Base-by-base conservation (phyloP, 2,888 invertebrate genomes). In the Hetaerina titia region DNA sequence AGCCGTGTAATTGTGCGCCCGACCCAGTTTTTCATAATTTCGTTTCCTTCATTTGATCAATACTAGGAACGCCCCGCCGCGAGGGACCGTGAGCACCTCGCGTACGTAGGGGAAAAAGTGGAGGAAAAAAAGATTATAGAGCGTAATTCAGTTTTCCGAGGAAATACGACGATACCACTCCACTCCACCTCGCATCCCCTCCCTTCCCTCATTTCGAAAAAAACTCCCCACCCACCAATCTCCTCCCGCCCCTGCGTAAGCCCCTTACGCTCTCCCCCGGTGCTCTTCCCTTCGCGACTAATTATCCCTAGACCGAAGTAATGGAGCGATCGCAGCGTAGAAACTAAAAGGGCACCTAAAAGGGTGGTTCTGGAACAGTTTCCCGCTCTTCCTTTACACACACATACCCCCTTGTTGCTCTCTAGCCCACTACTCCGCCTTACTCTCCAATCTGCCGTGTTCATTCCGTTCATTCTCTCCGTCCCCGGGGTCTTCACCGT, bases 1-100 rank as follows among this genome's bases (percentile, higher is more conserved):
- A 90, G 90, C 64, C 63, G 45, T 64, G 45, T 90, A 90, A 90
- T 90, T 90, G 90, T 90, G 90, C 90, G 63, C 90, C 31, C 90
- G 90, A 90, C 90, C 90, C 90, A 90, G 63, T 90, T 90, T 90
- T 90, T 90, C 90, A 90, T 90, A 90, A 90, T 90, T 90, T 90
- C 90, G 90, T 90, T 90, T 90, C 90, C 45, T 64, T 64, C 90
- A 69, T 90, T 90, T 90, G 90, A 90, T 90, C 90, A 64, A 90
- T 90, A 90, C 90, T 69, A 64, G 90, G 64, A 64, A 17, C 63
- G 64, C 90, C 45, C 90, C 45, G 11, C 64, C 90, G 90, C 31
- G 58, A 63, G 90, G 90, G 15, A 88, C 56, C 56, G 45, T n/a
- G 89, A 57, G 45, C 45, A 45, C 88, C 31, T 88, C 31, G 64